phyloP scores from a whole-genome alignment of 1,140 invertebrate species.

The Lerema accius region DNA sequence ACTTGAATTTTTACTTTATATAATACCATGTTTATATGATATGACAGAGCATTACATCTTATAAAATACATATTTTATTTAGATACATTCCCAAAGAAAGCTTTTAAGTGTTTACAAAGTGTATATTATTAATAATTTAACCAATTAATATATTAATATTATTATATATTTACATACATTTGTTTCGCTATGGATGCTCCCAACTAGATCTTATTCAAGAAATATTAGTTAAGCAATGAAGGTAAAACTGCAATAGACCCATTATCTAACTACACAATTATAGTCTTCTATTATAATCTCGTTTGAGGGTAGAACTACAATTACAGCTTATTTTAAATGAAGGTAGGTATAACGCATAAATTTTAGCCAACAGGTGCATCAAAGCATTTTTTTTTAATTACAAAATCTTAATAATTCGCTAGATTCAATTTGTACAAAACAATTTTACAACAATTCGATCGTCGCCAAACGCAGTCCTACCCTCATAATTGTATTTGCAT shows the following conservation, averaged over 20 bases:
- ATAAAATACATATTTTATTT: constrained; percentile 13
- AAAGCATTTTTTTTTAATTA: no score
- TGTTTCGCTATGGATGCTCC: constrained; percentile 34
- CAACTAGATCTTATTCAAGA: constrained; percentile 26
- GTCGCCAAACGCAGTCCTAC: constrained; percentile 1
- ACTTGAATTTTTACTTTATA: constrained; percentile 1
- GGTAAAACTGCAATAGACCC: constrained; percentile 31
- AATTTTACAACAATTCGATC: background rate
- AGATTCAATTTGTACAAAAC: background rate
- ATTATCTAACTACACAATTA: constrained; percentile 36
- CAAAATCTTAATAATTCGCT: no score
- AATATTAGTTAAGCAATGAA: constrained; percentile 32
- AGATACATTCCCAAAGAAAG: no score
- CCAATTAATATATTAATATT: background rate
- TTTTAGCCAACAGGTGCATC: no score
- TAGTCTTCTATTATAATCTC: constrained; percentile 31
- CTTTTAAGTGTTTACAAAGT: constrained; percentile 8
- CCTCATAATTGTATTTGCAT: background rate
- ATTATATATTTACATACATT: constrained; percentile 16
- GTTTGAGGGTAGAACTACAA: constrained; percentile 30
- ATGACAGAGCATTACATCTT: constrained; percentile 23
- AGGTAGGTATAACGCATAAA: no score
- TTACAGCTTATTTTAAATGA: background rate
- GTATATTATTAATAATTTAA: background rate
- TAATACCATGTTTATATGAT: constrained; percentile 26